Evolutionary conservation across 2,113 vertebrate species (phyloP).

Genomic region (Macaca mulatta): DNA sequence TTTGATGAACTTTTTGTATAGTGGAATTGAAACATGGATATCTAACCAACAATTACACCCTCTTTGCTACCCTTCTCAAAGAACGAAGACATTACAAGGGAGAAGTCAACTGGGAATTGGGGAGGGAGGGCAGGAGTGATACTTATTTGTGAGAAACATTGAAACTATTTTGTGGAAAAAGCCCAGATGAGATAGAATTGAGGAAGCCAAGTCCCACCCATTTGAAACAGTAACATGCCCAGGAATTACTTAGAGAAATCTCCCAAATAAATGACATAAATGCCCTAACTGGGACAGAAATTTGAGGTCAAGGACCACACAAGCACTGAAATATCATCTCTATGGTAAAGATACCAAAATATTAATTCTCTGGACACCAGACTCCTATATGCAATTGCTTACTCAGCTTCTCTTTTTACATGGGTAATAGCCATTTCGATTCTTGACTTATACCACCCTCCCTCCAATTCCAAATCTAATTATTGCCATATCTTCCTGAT

Average conservation of each 20-base stretch:
- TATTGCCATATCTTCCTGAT: not conserved
- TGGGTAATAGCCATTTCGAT: not conserved
- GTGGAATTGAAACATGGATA: not conserved
- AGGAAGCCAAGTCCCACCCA: not conserved
- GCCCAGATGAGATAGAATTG: not conserved
- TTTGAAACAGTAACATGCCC: not conserved
- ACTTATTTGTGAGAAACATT: not conserved
- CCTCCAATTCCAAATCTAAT: not conserved
- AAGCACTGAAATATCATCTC: not conserved
- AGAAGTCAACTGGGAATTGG: not conserved
- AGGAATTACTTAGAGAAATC: not conserved
- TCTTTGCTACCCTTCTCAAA: not conserved
- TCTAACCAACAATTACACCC: not conserved
- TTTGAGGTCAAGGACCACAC: not conserved
- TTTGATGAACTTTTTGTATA: not conserved
- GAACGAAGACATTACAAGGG: not conserved
- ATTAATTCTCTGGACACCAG: not conserved
- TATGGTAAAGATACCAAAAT: not conserved
- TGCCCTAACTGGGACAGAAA: not conserved
- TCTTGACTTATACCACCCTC: not conserved
- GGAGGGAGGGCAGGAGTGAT: not conserved
- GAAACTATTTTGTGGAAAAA: not conserved
- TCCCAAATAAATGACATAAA: not conserved
- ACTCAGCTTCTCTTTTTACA: not conserved
- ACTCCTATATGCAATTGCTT: not conserved